These are phyloP conservation scores for Ecdyonurus torrentis DNA, from an alignment of 2,888 invertebrate genomes.

Conservation along the genomic window DNA sequence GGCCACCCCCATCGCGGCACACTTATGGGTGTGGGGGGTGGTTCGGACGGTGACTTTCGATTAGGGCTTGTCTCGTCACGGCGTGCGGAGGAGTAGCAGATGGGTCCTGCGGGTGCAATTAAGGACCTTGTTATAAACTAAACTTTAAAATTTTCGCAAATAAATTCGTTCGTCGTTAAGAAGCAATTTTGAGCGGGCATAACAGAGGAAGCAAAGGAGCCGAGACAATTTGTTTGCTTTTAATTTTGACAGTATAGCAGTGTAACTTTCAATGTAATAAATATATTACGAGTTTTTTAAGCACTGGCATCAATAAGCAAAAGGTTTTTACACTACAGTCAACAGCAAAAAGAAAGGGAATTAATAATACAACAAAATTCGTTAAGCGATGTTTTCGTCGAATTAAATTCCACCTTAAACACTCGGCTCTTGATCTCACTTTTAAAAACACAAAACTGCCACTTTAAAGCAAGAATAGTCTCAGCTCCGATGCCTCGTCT, in stretches of 20 bases:
- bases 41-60: neutral
- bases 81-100: neutral
- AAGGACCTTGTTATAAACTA: too few relatives aligned
- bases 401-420: neutral
- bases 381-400: neutral
- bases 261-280: neutral
- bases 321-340: neutral
- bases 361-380: neutral
- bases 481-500: neutral
- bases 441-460: too few relatives aligned
- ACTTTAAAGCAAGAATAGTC: neutral
- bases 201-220: neutral
- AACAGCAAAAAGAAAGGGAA: too few relatives aligned
- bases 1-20: slow-evolving; percentile 52
- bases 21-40: slow-evolving; percentile 1
- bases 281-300: neutral
- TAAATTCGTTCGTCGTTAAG: neutral
- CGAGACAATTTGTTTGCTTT: neutral
- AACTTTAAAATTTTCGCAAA: too few relatives aligned
- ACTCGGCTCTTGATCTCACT: too few relatives aligned
- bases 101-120: neutral
- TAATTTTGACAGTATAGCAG: neutral
- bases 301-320: neutral
- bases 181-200: neutral
- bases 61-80: neutral